A percentile compares a stretch with the other conserved stretches of the same genome.
phyloP scores from a whole-genome alignment of 2,888 invertebrate genomes.

The Callimorpha dominula region DNA sequence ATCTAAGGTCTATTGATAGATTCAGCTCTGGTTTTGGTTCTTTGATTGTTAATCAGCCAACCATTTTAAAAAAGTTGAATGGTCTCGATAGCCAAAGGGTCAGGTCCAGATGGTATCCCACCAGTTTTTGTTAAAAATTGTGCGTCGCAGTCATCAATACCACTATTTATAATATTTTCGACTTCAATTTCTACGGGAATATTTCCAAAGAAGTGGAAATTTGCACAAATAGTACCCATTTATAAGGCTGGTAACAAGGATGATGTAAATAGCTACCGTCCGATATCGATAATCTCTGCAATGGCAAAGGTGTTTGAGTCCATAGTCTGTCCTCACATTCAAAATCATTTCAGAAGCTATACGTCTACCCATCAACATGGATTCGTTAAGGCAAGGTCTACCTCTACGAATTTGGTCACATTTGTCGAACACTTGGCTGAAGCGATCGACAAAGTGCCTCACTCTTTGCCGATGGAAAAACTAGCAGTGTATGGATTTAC shows the following conservation, averaged over 20 bases:
- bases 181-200: not conserved
- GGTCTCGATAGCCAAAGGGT: too few relatives aligned
- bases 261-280: slow-evolving; percentile 1
- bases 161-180: not conserved
- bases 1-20: not conserved
- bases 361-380: not conserved
- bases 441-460: too few relatives aligned
- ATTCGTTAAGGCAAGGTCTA: not conserved
- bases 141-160: not conserved
- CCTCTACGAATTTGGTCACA: too few relatives aligned
- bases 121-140: not conserved
- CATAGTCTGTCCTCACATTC: not conserved
- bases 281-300: slow-evolving; percentile 2
- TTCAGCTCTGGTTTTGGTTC: not conserved
- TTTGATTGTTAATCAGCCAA: not conserved
- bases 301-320: slow-evolving; percentile 9
- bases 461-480: too few relatives aligned
- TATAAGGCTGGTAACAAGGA: not conserved
- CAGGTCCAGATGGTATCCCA: slow-evolving; percentile 2
- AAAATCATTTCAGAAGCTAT: not conserved
- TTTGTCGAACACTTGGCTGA: too few relatives aligned
- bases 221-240: slow-evolving; percentile 6
- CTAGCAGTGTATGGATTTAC: too few relatives aligned
- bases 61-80: not conserved
- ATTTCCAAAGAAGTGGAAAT: slow-evolving; percentile 13